These are phyloP conservation scores for Siderastrea siderea DNA, from an alignment of 92 coral and sea anemone genomes.

Conservation along the genomic window DNA sequence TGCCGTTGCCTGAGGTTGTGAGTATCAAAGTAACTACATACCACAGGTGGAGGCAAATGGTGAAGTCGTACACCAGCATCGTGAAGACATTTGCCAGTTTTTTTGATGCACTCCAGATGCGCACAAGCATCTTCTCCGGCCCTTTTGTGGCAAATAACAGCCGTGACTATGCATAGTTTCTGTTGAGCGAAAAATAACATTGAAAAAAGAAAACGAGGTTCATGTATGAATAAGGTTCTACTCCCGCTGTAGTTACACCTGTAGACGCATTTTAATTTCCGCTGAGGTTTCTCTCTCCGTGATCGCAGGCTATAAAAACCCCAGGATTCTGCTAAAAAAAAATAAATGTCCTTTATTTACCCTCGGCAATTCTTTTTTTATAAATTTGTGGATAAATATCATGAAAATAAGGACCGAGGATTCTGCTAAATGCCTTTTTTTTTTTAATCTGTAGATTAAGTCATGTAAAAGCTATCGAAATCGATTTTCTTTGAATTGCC, in stretches of 20 bases:
- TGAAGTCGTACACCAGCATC: not conserved
- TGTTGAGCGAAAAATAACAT: not conserved
- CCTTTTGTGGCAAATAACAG: not conserved
- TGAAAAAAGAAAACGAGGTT: not conserved
- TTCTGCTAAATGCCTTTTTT: no score
- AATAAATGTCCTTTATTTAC: no score
- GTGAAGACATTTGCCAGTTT: constrained; percentile 2
- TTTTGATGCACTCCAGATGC: constrained; percentile 20
- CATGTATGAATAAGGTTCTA: not conserved
- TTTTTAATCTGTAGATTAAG: no score
- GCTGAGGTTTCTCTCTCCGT: not conserved
- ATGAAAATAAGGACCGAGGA: no score
- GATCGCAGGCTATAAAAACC: no score
- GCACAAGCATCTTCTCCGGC: constrained; percentile 35
- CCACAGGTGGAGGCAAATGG: not conserved
- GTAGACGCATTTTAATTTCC: not conserved
- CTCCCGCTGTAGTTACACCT: not conserved
- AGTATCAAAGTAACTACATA: not conserved
- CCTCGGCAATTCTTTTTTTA: no score
- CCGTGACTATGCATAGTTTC: constrained; percentile 5
- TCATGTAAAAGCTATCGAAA: no score
- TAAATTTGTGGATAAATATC: no score
- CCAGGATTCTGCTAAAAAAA: no score
- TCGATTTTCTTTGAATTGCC: no score
- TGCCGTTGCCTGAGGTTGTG: no score